Base-by-base conservation (phyloP, 2,888 invertebrate genomes). In the Hybos culiciformis region DNA sequence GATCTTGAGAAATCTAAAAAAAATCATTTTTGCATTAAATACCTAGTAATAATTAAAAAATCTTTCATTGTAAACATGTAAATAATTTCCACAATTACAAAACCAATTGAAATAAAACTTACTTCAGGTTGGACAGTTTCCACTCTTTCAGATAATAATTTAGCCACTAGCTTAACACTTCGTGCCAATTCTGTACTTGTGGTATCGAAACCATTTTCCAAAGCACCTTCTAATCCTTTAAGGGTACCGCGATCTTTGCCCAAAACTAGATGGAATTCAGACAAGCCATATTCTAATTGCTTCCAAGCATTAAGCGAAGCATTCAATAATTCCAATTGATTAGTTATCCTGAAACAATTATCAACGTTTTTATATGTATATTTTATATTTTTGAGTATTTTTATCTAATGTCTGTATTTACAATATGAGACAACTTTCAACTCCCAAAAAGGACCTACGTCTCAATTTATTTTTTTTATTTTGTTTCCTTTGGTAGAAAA, bases 211-310 rank as follows among this genome's bases (percentile, higher is more conserved):
- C 66, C 66, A 34, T 62, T 60, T 42, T 62, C 60, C 23, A 67
- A 45, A 0, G 65, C 67, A 23, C 67, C 67, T 45, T 65, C 66
- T 7, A 67, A 48, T 3, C 66, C 66, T 44, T 61, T 60, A 1
- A 67, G 49, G 8, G 67, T 65, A 46, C 67, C 67, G 37, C 65
- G 60, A 62, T 87, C 87, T 50, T 82, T 79, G 23, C 78, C 74
- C 40, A 87, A 64, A 21, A 83, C 84, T 40, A 77, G 75, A 56
- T 83, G 81, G 48, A 87, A 73, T 60, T 85, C 84, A 14, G 78
- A 75, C 43, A 86, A 68, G 9, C 85, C 80, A 46, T 73, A 72
- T 59, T 83, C 83, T 67, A 86, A 77, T 59, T 84, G 81, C 43
- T 77, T 74, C 83, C 83, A 83, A 23, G 77, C 77, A 51, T 74